Evolutionary conservation across 92 coral and sea anemone genomes (phyloP), one percentile per base, ranked within the genome.

Genomic region (Umimayanthus kanabou): DNA sequence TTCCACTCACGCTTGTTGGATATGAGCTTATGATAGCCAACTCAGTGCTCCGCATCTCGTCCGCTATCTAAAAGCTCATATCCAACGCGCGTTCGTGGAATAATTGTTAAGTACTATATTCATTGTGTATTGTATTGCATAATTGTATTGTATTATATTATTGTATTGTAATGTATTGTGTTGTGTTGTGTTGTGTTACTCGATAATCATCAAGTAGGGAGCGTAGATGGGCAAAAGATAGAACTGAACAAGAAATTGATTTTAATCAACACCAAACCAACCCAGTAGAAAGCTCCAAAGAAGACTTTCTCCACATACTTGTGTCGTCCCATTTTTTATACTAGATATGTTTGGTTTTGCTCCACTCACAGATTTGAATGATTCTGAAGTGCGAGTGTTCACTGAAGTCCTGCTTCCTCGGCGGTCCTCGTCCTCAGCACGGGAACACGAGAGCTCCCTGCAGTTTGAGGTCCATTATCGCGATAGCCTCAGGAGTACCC

Each of bases 391-490:
- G 10, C 90, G 96, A 30, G 95, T 95, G 53, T 97, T 97, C 84
- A 97, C 92, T 55, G 97, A 95, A 47, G 92, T 97, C 23, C 88
- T 97, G 14, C 91, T 96, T 37, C 99, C 99, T 29, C 84, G 90
- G 53, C 75, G 94, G 30, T 79, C 89, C 15, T 55, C 90, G 39
- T 69, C 82, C 39, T 88, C 94, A 42, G 83, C 91, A 13, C 88
- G 80, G 26, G 92, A 93, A 26, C 81, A 77, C 39, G 91, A 91
- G 57, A 30, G 89, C 85, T 90, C 96, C 25, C 91, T 97, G 33
- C 98, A 95, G 93, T 97, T 97, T 75, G 98, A 97, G 79, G 99
- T 95, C 55, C 99, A 97, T 77, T 97, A 95, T 89, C 92, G 96
- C 29, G 99, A 97, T 74, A 97, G 96, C 73, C 86, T 90, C 4